Evolutionary conservation across 2,888 invertebrate species (phyloP), one percentile per base, ranked within the genome.

Genomic region (Iphiclides podalirius): DNA sequence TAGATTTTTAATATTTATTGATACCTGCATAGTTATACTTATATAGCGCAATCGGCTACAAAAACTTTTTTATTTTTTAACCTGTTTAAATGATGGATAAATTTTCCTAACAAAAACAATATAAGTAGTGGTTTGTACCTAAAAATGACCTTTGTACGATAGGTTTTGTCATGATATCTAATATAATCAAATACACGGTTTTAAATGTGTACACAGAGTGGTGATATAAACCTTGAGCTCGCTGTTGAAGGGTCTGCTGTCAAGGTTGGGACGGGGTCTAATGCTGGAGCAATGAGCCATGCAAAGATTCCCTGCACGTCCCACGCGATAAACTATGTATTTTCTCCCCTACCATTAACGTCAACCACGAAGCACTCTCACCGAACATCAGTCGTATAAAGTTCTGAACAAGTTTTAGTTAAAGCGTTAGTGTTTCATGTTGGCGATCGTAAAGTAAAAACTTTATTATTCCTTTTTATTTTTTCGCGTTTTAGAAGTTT

Each of bases 221-320:
- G 16, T 17, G 43, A 12, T 13, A n/a, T 44, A 39, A 42, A 49
- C 49, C 43, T 49, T 44, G 43, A 39, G 38, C 23, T 44, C 39
- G 12, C 23, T 39, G 23, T 42, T 31, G 8, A 33, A 36, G 40
- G 45, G 40, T 33, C 49, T 28, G 44, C 36, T 35, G 11, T 40
- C 45, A 50, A 45, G 50, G 50, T 28, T 26, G 40, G 31, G 39
- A 36, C 45, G 35, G 40, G 45, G 50, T 50, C 31, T 45, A 45
- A 50, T 31, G 50, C 40, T 50, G 20, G n/a, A 31, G 50, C 36
- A 50, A 50, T 50, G 45, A 36, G 28, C 45, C 45, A 28, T 41
- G 36, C 40, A 36, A 20, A 45, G 44, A 50, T 50, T 50, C 50
- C 13, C 40, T 50, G 45, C 50, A 50, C 45, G 45, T 45, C 36